Evolutionary conservation across 2,797 vertebrate species (phyloP).

Genomic region (Melopsittacus undulatus): DNA sequence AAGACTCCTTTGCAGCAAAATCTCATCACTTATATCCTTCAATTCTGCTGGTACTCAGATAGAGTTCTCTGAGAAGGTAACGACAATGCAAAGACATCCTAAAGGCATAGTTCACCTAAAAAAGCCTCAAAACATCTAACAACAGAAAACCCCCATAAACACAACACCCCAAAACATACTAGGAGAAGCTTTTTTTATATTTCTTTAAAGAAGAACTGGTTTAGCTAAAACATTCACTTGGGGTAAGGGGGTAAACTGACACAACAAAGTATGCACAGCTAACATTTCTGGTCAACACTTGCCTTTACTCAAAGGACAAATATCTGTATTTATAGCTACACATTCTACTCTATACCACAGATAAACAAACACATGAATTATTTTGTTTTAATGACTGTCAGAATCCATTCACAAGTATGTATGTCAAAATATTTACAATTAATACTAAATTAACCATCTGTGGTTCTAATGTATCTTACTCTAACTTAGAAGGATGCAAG

Average conservation of each 20-base stretch:
- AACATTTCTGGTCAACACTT: not conserved
- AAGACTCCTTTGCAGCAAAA: not conserved
- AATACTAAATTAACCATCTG: not conserved
- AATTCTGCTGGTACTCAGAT: not conserved
- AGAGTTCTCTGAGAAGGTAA: not conserved
- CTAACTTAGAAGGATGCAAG: not conserved
- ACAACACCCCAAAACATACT: not conserved
- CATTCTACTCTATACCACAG: not conserved
- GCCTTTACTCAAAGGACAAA: not conserved
- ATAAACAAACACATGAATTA: not conserved
- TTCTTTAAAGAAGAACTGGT: not conserved
- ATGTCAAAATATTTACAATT: not conserved
- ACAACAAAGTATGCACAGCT: not conserved
- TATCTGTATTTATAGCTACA: not conserved
- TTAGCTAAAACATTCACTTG: not conserved
- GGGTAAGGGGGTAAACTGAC: not conserved
- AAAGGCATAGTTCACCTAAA: not conserved
- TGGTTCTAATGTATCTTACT: not conserved
- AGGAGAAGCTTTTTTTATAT: not conserved
- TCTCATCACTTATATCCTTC: not conserved
- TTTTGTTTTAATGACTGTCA: not conserved
- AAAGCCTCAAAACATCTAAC: not conserved
- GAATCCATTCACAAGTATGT: not conserved
- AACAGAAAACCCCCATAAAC: not conserved
- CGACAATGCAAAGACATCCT: not conserved